phyloP scores from a whole-genome alignment of 2,888 invertebrate species.

The Dolichomitus sp. region DNA sequence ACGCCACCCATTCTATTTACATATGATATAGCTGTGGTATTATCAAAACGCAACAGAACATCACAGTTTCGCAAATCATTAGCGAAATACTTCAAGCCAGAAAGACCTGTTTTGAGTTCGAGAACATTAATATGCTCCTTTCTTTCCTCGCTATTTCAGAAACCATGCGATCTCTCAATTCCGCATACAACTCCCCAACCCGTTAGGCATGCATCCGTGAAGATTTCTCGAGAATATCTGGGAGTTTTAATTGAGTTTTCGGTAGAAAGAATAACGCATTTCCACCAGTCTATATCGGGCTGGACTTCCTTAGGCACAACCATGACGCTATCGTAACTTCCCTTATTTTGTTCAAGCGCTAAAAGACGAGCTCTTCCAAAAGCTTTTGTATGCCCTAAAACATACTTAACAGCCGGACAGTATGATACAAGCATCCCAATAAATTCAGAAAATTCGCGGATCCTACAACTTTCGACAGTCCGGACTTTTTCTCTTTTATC shows the following conservation, averaged over 20 bases:
- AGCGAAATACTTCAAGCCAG: conserved; percentile 45
- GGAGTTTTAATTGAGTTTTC: conserved; percentile 36
- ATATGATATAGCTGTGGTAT: conserved; percentile 6
- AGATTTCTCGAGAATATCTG: conserved; percentile 40
- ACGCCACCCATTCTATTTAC: conserved; percentile 13
- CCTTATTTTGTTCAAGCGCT: conserved; percentile 24
- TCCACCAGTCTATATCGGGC: conserved; percentile 28
- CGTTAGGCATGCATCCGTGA: conserved; percentile 63
- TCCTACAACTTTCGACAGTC: conserved; percentile 32
- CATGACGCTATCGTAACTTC: conserved; percentile 47
- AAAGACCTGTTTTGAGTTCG: conserved; percentile 49
- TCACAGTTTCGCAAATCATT: not conserved
- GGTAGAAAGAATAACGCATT: not conserved
- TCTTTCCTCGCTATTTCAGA: not conserved
- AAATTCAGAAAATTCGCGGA: conserved; percentile 59
- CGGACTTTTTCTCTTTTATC: conserved; percentile 38
- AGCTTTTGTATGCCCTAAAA: conserved; percentile 40
- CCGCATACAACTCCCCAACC: conserved; percentile 64
- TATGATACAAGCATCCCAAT: conserved; percentile 57
- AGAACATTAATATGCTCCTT: conserved; percentile 47
- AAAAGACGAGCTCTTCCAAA: conserved; percentile 52
- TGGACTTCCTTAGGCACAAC: not conserved
- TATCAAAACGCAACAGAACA: conserved; percentile 4
- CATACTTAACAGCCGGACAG: conserved; percentile 61
- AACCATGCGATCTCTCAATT: conserved; percentile 1